Base-by-base conservation (phyloP, 1,140 invertebrate species). In the Drosophila grimshawi region DNA sequence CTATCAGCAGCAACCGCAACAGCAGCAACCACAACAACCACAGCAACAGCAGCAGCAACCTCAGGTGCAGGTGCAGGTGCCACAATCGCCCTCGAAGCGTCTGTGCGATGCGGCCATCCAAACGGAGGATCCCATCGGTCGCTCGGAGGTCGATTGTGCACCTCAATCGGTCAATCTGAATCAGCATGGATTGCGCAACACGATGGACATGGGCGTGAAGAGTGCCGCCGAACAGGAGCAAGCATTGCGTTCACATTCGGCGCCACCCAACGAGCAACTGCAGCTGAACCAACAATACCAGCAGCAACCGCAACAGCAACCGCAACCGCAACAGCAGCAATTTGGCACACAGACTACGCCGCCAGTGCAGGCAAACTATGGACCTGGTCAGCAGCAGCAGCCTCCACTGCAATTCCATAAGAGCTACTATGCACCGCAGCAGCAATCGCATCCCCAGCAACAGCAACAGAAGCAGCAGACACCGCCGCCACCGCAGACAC, bases 201-300 rank as follows among this genome's bases (percentile, higher is more conserved):
- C 96, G 7, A 95, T 96, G 51, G 96, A 96, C 85, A 94, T 96
- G 85, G 95, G 95, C 41, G 95, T 95, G 57, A 96, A 95, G 94
- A 93, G 93, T 71, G 93, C 69, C 27, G 81, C 94, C 70, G 94
- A 94, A 66, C 94, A 95, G 69, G 90, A 77, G n/a, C 70, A 95
- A 92, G 96, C 78, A 95, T 95, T 60, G 94, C 78, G 93, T 77
- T 91, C 93, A 73, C 73, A 93, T 72, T 86, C 92, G 62, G 78
- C 85, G 29, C 91, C 91, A 68, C 83, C 89, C 30, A 76, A 73
- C 59, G 62, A 94, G 92, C 91, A 90, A 49, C 78, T 81, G 41
- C 86, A 91, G 11, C 80, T 88, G 93, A 95, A 71, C 94, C 52
- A 89, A 33, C 66, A 66, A 33, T 95, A 72, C 94, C 94, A 27